Percentiles rank a stretch among this genome's conserved stretches.
These are phyloP conservation scores for Acleris sparsana DNA, from an alignment of 2,888 invertebrate genomes.

Conservation along the genomic window DNA sequence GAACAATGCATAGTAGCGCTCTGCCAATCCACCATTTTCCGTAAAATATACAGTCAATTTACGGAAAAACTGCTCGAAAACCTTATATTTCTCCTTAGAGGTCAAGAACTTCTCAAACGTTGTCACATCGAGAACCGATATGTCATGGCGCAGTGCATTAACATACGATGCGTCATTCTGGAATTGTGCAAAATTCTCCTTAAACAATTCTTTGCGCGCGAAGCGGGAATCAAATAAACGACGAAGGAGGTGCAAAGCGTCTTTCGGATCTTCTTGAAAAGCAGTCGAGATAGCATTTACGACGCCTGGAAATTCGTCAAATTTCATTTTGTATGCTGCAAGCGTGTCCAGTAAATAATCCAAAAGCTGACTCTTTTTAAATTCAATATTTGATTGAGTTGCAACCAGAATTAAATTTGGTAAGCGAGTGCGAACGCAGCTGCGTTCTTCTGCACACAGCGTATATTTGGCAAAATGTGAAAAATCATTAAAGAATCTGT, in stretches of 20 bases:
- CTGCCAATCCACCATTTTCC: constrained; percentile 17
- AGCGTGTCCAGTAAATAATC: constrained; percentile 6
- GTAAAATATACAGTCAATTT: constrained; percentile 25
- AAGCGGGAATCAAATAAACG: constrained; percentile 13
- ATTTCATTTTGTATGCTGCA: constrained; percentile 2
- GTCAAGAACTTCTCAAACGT: neutral
- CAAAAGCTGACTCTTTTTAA: neutral
- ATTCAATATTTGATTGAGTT: neutral
- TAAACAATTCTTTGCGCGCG: constrained; percentile 21
- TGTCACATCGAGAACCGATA: constrained; percentile 10
- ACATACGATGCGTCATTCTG: constrained; percentile 21
- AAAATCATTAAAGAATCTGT: constrained; percentile 15
- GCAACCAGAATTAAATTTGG: constrained; percentile 9
- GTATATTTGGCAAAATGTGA: constrained; percentile 21
- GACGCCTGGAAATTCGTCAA: constrained; percentile 8
- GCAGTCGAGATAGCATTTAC: constrained; percentile 6
- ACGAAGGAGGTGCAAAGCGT: constrained; percentile 1
- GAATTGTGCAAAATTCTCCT: constrained; percentile 6
- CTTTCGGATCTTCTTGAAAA: neutral
- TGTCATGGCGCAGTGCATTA: constrained; percentile 24
- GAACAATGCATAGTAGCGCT: constrained; percentile 1
- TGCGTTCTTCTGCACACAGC: constrained; percentile 11
- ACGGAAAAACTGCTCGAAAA: constrained; percentile 5
- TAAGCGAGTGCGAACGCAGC: constrained; percentile 1
- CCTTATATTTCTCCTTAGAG: neutral